Base-by-base conservation (phyloP, 2,113 vertebrate species). In the Brachyhypopomus gauderio region DNA sequence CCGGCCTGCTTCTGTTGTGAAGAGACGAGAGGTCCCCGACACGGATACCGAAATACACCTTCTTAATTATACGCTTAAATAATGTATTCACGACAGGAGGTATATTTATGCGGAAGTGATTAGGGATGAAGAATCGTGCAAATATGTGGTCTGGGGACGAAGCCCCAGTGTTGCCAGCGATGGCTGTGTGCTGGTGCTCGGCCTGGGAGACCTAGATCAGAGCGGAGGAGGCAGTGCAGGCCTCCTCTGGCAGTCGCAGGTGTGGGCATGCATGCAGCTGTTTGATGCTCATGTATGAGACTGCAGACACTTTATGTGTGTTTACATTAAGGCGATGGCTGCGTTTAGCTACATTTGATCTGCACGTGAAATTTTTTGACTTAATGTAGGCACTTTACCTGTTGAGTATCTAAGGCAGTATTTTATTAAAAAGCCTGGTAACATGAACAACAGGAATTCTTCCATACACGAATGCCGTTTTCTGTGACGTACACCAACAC, bases 281-380 rank as follows among this genome's bases (percentile, higher is more conserved):
- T 36, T 79, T 91, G 88, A 85, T 89, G 93, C 87, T 92, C 92
- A 91, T 94, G 93, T 93, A 94, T 93, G 84, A 91, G 89, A 84
- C 92, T 85, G 82, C 85, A 77, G 59, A 83, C 81, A 83, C 4
- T 20, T 56, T 41, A 5, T 5, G 41, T 41, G 4, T 41, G 41
- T 30, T 30, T 3, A 30, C 3, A 30, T 30, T 41, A 41, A 41
- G 9, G 9, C 5, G 6, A 7, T 60, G 58, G 3, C 20, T 74
- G 7, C 16, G 8, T 52, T 73, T n/a, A 55, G 25, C 14, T 2
- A 6, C 23, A 22, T 34, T n/a, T 16, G 62, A 23, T 27, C 27
- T 48, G 12, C 45, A 48, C 45, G 12, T 41, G 38, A 48, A 48
- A 48, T 48, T 9, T 48, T 1, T 48, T 5, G 12, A 5, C 38